These are phyloP conservation scores for Apus apus DNA, from an alignment of 2,113 vertebrate species.

Conservation along the genomic window DNA sequence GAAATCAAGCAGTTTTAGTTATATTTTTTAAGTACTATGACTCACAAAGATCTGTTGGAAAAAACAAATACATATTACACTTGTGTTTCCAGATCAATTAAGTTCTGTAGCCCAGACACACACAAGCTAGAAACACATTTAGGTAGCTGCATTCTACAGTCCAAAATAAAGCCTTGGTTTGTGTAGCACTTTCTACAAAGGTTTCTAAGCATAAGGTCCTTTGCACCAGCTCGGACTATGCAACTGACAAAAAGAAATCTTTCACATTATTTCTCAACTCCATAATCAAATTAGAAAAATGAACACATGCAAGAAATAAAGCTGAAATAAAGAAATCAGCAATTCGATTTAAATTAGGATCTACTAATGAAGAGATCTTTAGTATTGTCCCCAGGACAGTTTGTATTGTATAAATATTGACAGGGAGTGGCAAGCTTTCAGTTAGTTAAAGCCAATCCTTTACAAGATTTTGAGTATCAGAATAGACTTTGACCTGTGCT, in stretches of 20 bases:
- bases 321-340: not conserved
- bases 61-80: not conserved
- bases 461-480: slow-evolving; percentile 6
- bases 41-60: not conserved
- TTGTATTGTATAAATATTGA: slow-evolving; percentile 35
- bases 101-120: not conserved
- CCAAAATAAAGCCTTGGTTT: not conserved
- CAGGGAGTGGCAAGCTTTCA: slow-evolving; percentile 28
- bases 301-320: not conserved
- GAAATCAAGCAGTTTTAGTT: not conserved
- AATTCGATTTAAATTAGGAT: not conserved
- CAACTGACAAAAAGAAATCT: not conserved
- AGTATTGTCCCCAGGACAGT: not conserved
- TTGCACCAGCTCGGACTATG: not conserved
- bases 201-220: not conserved
- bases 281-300: not conserved
- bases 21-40: not conserved
- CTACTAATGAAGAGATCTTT: not conserved
- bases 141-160: not conserved
- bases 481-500: slow-evolving; percentile 27
- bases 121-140: not conserved
- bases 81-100: not conserved
- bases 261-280: not conserved
- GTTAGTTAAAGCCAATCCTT: not conserved
- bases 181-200: not conserved